These are phyloP conservation scores for Phoxinus phoxinus DNA, from an alignment of 2,113 vertebrate species.

Conservation along the genomic window DNA sequence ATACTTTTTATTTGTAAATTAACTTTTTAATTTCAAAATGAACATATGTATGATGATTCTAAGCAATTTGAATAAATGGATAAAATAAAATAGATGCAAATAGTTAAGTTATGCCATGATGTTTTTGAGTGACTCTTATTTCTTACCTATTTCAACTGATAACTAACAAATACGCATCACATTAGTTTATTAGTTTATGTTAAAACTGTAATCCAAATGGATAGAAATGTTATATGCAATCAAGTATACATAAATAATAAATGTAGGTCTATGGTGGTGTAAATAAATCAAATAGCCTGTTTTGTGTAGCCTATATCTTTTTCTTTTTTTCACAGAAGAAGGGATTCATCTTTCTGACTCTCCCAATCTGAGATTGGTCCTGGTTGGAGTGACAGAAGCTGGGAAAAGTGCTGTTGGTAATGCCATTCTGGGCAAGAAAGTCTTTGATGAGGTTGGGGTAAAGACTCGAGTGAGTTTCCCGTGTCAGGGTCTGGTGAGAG, in stretches of 20 bases:
- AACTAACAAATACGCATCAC: not conserved
- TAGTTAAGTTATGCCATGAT: too few relatives aligned
- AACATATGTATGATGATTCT: not conserved
- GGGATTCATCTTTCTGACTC: not conserved
- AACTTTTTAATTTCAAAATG: too few relatives aligned
- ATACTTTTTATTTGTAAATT: too few relatives aligned
- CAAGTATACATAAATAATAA: not conserved
- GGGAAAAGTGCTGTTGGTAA: slow-evolving; percentile 56
- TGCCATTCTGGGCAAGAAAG: slow-evolving; percentile 46
- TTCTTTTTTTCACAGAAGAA: not conserved
- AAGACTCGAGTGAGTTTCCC: slow-evolving; percentile 41
- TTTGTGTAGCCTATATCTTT: not conserved
- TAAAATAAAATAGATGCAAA: too few relatives aligned
- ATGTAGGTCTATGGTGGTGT: not conserved
- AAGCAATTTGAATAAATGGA: not conserved
- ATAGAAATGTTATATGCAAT: not conserved
- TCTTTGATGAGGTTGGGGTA: slow-evolving; percentile 46
- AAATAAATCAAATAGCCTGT: not conserved
- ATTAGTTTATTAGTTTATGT: not conserved
- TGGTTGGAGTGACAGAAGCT: slow-evolving; percentile 52
- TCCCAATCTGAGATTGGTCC: slow-evolving; percentile 36
- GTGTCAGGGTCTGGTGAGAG: slow-evolving; percentile 34
- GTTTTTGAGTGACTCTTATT: too few relatives aligned
- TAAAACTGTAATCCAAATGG: not conserved
- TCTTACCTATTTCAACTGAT: too few relatives aligned